Conservation (phyloP, 2,888 invertebrate genomes). For the Metacarcinus magister region DNA sequence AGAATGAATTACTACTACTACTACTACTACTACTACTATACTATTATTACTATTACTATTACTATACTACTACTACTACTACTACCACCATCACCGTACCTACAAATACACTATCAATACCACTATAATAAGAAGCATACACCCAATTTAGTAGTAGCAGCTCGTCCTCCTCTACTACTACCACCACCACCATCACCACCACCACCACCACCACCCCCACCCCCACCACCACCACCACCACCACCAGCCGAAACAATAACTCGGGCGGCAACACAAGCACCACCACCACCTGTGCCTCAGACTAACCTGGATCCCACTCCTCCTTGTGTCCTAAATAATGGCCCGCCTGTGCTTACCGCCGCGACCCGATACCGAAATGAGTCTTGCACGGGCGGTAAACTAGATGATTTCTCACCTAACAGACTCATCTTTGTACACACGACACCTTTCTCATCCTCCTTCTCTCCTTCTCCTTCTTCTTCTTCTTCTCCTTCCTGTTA, state of each 20-base stretch:
- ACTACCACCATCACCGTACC: background rate
- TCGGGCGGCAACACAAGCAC: background rate
- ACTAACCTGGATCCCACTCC: background rate
- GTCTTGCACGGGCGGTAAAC: background rate
- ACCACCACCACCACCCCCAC: background rate
- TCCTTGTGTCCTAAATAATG: background rate
- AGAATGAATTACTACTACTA: background rate
- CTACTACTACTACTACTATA: background rate
- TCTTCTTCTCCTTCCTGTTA: background rate
- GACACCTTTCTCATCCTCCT: background rate
- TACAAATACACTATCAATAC: background rate
- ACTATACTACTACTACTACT: background rate
- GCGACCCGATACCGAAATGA: background rate
- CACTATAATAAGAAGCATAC: background rate
- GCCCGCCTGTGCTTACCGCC: background rate
- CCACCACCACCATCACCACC: background rate
- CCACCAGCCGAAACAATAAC: background rate
- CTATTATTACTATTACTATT: too few relatives aligned
- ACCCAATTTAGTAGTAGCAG: too few relatives aligned
- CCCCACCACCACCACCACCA: background rate
- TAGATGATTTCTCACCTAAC: too few relatives aligned
- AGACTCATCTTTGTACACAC: too few relatives aligned
- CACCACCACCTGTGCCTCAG: constrained; percentile 18
- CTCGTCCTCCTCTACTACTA: background rate
- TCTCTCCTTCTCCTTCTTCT: background rate